Conservation (phyloP, 1,140 invertebrate genomes). For the Zaprionus africanus region DNA sequence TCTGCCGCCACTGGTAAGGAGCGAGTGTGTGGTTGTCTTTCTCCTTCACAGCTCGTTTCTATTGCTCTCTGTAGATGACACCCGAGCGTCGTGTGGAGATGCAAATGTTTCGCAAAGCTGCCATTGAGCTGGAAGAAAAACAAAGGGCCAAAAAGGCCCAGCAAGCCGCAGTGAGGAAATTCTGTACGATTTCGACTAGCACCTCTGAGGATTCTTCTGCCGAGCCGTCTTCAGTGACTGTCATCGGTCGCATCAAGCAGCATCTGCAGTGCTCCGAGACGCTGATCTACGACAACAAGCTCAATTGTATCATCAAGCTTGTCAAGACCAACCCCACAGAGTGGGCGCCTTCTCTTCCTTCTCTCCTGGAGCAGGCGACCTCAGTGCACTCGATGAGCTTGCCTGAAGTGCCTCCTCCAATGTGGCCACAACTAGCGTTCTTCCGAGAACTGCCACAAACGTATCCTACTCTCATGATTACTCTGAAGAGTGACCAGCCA, state of each 20-base stretch:
- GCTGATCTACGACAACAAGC: conserved; percentile 52
- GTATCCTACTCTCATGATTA: not conserved
- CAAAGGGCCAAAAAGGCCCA: not conserved
- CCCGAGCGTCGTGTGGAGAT: conserved; percentile 50
- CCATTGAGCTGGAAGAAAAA: conserved; percentile 35
- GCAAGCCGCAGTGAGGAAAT: too few species aligned
- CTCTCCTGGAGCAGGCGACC: not conserved
- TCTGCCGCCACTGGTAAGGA: conserved; percentile 54
- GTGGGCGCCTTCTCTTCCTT: not conserved
- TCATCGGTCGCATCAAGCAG: conserved; percentile 44
- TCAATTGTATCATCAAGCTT: conserved; percentile 36
- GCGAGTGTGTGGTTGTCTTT: not conserved
- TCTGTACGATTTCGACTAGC: not conserved
- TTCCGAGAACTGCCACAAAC: not conserved
- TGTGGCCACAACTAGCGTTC: not conserved
- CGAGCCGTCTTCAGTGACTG: not conserved
- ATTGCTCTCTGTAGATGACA: conserved; percentile 44
- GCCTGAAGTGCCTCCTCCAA: not conserved
- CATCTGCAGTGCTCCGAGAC: conserved; percentile 45
- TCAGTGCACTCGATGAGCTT: not conserved
- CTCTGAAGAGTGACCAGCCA: not conserved
- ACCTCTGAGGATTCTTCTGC: not conserved
- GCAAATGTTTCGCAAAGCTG: conserved; percentile 28
- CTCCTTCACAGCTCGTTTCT: not conserved
- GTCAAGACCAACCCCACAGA: not conserved